phyloP scores from a whole-genome alignment of 2,888 invertebrate genomes.

The Protula sp. region DNA sequence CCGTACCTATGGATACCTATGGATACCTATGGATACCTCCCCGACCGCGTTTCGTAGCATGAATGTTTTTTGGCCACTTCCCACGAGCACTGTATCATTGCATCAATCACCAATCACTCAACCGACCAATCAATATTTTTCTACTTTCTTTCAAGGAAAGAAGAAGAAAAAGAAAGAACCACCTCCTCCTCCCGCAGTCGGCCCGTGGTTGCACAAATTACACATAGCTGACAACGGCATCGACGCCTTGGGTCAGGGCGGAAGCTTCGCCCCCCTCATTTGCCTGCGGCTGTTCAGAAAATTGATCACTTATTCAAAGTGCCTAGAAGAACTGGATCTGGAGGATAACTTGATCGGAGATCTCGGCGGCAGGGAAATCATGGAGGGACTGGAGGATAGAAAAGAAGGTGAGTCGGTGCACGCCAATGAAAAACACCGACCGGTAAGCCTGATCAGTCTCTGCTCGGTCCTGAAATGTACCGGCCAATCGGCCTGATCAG shows the following conservation, averaged over 20 bases:
- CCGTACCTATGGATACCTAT: too few relatives aligned
- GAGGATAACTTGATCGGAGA: conserved; percentile 52
- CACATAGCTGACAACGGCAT: conserved; percentile 53
- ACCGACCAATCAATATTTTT: too few relatives aligned
- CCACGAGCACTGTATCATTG: too few relatives aligned
- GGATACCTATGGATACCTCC: too few relatives aligned
- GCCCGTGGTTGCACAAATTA: conserved; percentile 49
- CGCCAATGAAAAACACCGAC: not conserved
- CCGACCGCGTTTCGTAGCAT: too few relatives aligned
- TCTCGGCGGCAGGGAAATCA: conserved; percentile 43
- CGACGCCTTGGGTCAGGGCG: conserved; percentile 38
- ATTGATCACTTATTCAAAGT: conserved; percentile 40
- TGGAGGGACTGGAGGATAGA: conserved; percentile 42
- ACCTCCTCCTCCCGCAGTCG: conserved; percentile 43
- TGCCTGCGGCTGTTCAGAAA: conserved; percentile 46
- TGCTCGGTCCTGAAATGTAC: too few relatives aligned
- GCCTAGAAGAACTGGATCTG: conserved; percentile 48
- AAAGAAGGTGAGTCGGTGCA: conserved; percentile 44
- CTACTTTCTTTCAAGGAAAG: too few relatives aligned
- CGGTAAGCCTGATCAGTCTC: too few relatives aligned
- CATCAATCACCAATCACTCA: too few relatives aligned
- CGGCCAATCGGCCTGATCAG: too few relatives aligned
- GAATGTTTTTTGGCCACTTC: too few relatives aligned
- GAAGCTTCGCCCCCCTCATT: conserved; percentile 40
- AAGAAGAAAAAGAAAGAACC: conserved; percentile 47